These are phyloP conservation scores for Amblyornis subalaris DNA, from an alignment of 2,113 vertebrate genomes.

Conservation along the genomic window DNA sequence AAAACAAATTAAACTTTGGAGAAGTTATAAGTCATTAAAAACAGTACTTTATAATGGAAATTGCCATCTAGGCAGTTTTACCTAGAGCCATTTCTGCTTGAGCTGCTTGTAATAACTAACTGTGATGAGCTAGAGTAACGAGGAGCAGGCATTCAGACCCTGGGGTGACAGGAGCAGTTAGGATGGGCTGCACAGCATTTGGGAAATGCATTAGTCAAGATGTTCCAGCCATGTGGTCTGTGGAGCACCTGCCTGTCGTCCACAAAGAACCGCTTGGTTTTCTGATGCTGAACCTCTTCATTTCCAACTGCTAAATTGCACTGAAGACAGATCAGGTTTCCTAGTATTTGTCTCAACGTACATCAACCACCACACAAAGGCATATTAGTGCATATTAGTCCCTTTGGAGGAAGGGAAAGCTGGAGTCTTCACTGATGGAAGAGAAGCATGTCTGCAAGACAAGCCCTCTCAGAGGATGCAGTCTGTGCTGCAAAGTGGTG, in stretches of 20 bases:
- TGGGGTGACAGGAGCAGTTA: not conserved
- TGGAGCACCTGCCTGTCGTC: not conserved
- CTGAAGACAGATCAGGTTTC: not conserved
- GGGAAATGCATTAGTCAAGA: not conserved
- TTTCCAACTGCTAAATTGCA: not conserved
- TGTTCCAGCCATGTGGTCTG: not conserved
- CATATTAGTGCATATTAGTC: accelerated
- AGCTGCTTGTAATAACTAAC: not conserved
- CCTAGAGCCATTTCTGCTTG: not conserved
- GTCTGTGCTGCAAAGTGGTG: not conserved
- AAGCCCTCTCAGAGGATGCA: not conserved
- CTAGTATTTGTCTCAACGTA: not conserved
- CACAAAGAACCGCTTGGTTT: not conserved
- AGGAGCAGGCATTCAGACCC: not conserved
- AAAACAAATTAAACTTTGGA: not conserved
- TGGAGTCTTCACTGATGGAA: not conserved
- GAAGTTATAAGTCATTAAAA: not conserved
- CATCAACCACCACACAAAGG: not conserved
- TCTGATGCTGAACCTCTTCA: not conserved
- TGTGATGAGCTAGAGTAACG: accelerated
- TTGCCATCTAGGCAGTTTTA: not conserved
- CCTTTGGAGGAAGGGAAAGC: not conserved
- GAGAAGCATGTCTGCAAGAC: not conserved
- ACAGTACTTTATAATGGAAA: not conserved
- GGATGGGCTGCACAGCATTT: not conserved